Conservation (phyloP, 64 coral and sea anemone genomes). For the Catalaphyllia jardinei region DNA sequence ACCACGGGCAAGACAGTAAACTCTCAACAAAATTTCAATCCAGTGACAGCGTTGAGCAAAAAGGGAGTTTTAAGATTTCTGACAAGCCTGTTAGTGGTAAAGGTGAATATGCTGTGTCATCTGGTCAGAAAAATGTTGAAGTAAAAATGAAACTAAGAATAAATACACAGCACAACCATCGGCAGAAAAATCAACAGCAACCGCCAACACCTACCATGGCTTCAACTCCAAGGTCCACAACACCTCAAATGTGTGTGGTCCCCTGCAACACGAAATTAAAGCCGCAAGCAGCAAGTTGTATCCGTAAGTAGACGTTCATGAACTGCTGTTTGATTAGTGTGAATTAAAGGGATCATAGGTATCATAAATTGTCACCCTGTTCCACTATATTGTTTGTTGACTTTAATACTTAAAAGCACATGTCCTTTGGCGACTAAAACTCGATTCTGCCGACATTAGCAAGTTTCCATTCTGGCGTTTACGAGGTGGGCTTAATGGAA, state of each 20-base stretch:
- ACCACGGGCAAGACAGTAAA: neutral
- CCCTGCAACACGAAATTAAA: neutral
- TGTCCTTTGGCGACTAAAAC: too few relatives aligned
- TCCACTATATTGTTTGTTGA: too few relatives aligned
- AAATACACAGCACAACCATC: neutral
- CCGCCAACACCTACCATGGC: neutral
- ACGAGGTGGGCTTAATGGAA: too few relatives aligned
- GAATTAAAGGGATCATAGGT: too few relatives aligned
- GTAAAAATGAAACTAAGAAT: slow-evolving; percentile 19
- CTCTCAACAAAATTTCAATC: neutral
- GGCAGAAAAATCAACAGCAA: neutral
- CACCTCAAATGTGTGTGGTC: too few relatives aligned
- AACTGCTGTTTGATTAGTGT: too few relatives aligned
- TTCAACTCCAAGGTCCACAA: neutral
- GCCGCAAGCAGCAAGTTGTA: neutral
- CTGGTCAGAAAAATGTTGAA: neutral
- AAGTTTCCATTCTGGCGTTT: too few relatives aligned
- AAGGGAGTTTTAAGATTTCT: slow-evolving; percentile 37
- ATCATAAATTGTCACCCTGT: too few relatives aligned
- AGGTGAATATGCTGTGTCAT: slow-evolving; percentile 7
- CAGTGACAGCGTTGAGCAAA: neutral
- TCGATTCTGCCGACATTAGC: too few relatives aligned
- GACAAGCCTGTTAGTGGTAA: slow-evolving; percentile 34
- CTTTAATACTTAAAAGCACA: too few relatives aligned
- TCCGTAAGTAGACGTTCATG: neutral